Evolutionary conservation across 2,797 vertebrate genomes (phyloP), one percentile per base, ranked within the genome.

Genomic region (Enteromius afrohamiltoni): DNA sequence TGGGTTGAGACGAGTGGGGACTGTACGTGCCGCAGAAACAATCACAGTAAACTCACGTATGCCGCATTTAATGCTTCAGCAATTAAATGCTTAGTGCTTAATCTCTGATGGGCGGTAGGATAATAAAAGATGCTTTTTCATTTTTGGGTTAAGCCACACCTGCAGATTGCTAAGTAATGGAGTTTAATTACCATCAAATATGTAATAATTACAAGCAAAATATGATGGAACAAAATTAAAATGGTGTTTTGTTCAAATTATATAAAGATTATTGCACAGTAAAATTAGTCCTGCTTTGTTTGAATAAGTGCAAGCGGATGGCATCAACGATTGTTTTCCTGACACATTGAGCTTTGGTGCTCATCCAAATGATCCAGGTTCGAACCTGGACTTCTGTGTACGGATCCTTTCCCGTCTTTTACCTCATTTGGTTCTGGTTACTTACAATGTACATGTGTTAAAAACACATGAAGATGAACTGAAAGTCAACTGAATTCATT

Each of bases 21-120:
- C 34, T 16, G 37, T 58, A 17, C 11, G 11, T 73, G 53, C 55
- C 34, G 58, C 58, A 49, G 14, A 37, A 77, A 42, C 47, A 68
- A 68, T 34, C n/a, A 37, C 31, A 6, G 8, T 49, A 16, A 73
- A 13, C 6, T 4, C 6, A 17, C 26, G 29, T 16, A 9, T 81
- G 71, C 17, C 17, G 60, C n/a, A n/a, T 67, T 40, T 53, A 40
- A 74, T 51, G 6, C 55, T 64, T 51, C 14, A 34, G 21, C 29
- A 29, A 74, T 82, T 82, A 81, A 67, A 51, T 29, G 31, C 71
- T 81, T 71, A 71, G 34, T n/a, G 29, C 19, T 53, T 82, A 29
- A 83, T 76, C 47, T 68, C n/a, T 67, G 10, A 67, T 51, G 62
- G 21, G 29, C 16, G 26, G 40, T 11, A 37, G 29, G 14, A 14